Base-by-base conservation (phyloP, 2,113 vertebrate genomes). In the Romanogobio albipinnatus region DNA sequence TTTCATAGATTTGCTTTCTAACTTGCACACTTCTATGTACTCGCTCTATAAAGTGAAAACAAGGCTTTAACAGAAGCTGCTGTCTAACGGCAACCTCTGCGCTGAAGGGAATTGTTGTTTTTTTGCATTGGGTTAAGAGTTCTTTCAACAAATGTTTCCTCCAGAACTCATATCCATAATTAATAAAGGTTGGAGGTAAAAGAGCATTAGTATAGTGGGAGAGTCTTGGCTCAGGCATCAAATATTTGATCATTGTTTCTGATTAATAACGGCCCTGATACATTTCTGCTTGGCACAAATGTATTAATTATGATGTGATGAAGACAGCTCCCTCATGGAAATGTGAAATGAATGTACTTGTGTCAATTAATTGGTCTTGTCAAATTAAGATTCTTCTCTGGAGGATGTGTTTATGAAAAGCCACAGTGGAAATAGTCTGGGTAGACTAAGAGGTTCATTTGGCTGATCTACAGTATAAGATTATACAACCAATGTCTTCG, bases 161-260 rank as follows among this genome's bases (percentile, higher is more conserved):
- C 56, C 61, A 80, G 81, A 87, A 83, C 70, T 82, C 33, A 85
- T 64, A 86, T 88, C 39, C 36, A 88, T 88, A 88, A 88, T 85
- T 88, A 83, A 86, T 86, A 71, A 85, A 66, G 33, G 15, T 56
- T 59, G 58, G 24, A 77, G 71, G 51, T 84, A 87, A 78, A 43
- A 61, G 22, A 43, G 59, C 14, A 1, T 75, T 59, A 73, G 56
- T 86, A 64, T 53, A 81, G 81, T 51, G 74, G 75, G 33, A 74
- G 13, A 24, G 76, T 61, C 17, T 58, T 51, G 29, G 15, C 61
- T 74, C 84, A 80, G 43, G 87, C 79, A 76, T 53, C 82, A 83
- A 77, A 83, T 88, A 51, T 85, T 79, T 85, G 83, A 77, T 85
- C 77, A 80, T 83, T 58, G 47, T 9, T 33, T 82, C 77, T 81